Percentiles rank a stretch among this genome's conserved stretches.
These are phyloP conservation scores for Battus philenor DNA, from an alignment of 1,140 invertebrate genomes.

Conservation along the genomic window DNA sequence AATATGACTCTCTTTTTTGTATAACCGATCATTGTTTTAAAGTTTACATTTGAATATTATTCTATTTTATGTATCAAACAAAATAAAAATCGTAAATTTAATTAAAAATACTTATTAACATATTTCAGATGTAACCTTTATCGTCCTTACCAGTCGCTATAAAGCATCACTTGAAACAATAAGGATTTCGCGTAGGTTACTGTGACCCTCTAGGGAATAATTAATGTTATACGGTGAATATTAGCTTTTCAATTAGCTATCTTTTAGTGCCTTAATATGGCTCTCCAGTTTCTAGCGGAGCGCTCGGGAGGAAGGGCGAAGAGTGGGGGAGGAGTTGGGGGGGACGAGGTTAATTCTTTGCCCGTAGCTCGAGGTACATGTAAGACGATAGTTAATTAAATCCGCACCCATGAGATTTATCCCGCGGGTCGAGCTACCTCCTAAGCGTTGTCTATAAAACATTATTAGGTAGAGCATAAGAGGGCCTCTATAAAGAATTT, in stretches of 20 bases:
- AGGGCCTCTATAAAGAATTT: constrained; percentile 6
- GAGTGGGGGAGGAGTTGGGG: not conserved
- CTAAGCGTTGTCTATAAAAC: constrained; percentile 28
- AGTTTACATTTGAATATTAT: too few relatives aligned
- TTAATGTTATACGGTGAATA: constrained; percentile 65
- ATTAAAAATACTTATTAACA: too few relatives aligned
- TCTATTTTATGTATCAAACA: too few relatives aligned
- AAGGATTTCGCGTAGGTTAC: constrained; percentile 52
- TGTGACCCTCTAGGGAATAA: constrained; percentile 51
- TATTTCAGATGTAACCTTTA: too few relatives aligned
- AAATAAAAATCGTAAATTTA: too few relatives aligned
- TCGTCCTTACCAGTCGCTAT: too few relatives aligned
- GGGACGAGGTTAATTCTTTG: constrained; percentile 30
- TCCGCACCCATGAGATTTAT: constrained; percentile 43
- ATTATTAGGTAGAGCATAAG: constrained; percentile 17
- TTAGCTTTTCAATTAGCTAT: constrained; percentile 69
- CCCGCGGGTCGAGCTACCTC: constrained; percentile 21
- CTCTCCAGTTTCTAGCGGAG: constrained; percentile 47
- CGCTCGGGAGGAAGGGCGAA: too few relatives aligned
- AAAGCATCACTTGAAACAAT: constrained; percentile 48
- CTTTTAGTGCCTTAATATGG: constrained; percentile 61
- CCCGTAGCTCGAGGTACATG: constrained; percentile 32
- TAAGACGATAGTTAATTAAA: constrained; percentile 65
- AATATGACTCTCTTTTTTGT: too few relatives aligned
- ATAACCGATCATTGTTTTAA: too few relatives aligned